These are phyloP conservation scores for Agrotis segetum DNA, from an alignment of 2,888 invertebrate genomes.

Conservation along the genomic window DNA sequence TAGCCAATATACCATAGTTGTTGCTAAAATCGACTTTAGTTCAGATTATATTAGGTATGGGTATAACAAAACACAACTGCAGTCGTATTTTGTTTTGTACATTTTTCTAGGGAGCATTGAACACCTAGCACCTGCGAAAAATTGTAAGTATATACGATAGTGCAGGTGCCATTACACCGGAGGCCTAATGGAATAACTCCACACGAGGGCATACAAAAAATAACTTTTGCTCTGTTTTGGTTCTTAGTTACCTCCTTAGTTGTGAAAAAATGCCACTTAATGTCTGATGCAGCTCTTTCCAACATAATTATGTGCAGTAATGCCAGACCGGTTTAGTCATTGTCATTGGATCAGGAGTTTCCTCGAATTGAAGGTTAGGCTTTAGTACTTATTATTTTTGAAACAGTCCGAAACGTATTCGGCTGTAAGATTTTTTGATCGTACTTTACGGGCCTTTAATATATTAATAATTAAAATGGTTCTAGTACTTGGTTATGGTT, in stretches of 20 bases:
- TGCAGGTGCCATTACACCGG: too few species aligned
- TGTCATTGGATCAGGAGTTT: background rate
- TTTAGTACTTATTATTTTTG: background rate
- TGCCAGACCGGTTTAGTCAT: slow-evolving; percentile 22
- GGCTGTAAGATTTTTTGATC: background rate
- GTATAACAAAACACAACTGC: background rate
- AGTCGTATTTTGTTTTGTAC: background rate
- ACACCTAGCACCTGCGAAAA: too few species aligned
- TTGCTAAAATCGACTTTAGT: background rate
- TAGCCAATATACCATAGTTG: background rate
- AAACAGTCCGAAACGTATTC: background rate
- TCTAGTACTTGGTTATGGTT: slow-evolving; percentile 8
- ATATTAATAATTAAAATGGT: background rate
- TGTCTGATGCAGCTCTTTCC: background rate
- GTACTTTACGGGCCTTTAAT: background rate
- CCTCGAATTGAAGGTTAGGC: slow-evolving; percentile 6
- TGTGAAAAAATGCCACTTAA: background rate
- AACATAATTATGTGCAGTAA: background rate
- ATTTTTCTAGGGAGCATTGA: too few species aligned
- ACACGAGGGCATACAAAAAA: too few species aligned
- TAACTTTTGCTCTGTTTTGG: background rate
- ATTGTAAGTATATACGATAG: too few species aligned
- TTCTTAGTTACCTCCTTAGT: background rate
- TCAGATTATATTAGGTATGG: too few species aligned
- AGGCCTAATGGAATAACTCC: too few species aligned